Evolutionary conservation across 2,113 vertebrate genomes (phyloP), one percentile per base, ranked within the genome.

Genomic region (Petromus typicus): DNA sequence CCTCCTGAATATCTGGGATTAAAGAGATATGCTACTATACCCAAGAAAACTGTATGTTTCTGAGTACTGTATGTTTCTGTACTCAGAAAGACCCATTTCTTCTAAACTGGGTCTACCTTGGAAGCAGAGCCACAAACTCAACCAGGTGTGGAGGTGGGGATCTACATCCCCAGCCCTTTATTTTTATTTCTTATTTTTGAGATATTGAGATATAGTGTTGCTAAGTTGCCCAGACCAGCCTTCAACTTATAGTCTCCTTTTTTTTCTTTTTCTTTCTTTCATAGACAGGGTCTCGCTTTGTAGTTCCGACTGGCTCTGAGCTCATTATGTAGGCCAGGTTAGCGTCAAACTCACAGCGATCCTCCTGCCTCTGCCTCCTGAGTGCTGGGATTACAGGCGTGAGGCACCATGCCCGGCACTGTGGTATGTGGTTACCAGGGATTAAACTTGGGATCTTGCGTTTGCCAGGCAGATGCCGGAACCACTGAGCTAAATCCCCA

Each of bases 81-180:
- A n/a, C n/a, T n/a, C n/a, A n/a, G n/a, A n/a, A 63, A 40, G 63
- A 16, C 64, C 37, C 64, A n/a, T 82, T 86, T 95, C 81, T 94
- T 40, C 34, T 20, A 86, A 75, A 54, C 57, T 22, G 45, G 51
- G 13, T 66, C 89, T 87, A 79, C 59, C 78, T 92, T 51, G 45
- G 3, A 85, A 61, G 40, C 56, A 61, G 64, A 92, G 6, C 45
- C 71, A 75, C 40, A 45, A 45, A 45, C n/a, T n/a, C 71, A 59
- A 20, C 17, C 7, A 7, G 57, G 17, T 11, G 11, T 59, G 57
- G 18, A 20, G 57, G 11, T 59, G 57, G n/a, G 9, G 45, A 51
- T 30, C 40, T 9, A 51, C 17, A 51, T 17, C 45, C 48, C 75
- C 30, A 78, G 45, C 30, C 75, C 9, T 54, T 78, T 20, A 78